phyloP scores from a whole-genome alignment of 2,888 invertebrate genomes.

The Corythucha ciliata region DNA sequence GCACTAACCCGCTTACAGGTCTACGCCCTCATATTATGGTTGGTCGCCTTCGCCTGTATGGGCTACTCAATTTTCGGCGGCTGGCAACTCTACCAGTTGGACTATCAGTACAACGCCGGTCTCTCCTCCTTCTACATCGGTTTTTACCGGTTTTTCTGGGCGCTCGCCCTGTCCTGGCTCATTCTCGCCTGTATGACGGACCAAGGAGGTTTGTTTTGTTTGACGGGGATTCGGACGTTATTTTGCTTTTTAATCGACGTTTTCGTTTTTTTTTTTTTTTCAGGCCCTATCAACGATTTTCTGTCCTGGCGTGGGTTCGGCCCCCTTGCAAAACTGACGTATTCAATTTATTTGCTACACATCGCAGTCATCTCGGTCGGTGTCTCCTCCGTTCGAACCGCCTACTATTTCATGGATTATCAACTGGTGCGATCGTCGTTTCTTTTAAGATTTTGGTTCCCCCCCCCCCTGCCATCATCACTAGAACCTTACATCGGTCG shows the following conservation, averaged over 20 bases:
- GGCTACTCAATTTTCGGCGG: constrained; percentile 37
- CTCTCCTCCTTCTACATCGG: constrained; percentile 43
- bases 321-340: constrained; percentile 47
- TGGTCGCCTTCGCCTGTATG: constrained; percentile 27
- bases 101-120: constrained; percentile 39
- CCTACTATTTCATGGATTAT: constrained; percentile 35
- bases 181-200: constrained; percentile 46
- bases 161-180: constrained; percentile 45
- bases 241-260: background rate
- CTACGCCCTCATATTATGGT: background rate
- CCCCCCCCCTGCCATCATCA: too few species aligned
- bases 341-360: constrained; percentile 49
- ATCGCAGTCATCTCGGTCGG: constrained; percentile 39
- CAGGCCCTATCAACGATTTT: constrained; percentile 31
- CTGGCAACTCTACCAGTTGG: constrained; percentile 38
- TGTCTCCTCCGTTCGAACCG: constrained; percentile 10
- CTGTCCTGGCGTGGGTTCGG: constrained; percentile 28
- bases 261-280: background rate
- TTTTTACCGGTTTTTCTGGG: constrained; percentile 44
- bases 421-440: too few species aligned
- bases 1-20: background rate
- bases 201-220: constrained; percentile 46
- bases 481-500: too few species aligned
- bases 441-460: too few species aligned
- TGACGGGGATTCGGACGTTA: too few species aligned